phyloP scores from a whole-genome alignment of 2,888 invertebrate species.

The Drosophila paranaensis region DNA sequence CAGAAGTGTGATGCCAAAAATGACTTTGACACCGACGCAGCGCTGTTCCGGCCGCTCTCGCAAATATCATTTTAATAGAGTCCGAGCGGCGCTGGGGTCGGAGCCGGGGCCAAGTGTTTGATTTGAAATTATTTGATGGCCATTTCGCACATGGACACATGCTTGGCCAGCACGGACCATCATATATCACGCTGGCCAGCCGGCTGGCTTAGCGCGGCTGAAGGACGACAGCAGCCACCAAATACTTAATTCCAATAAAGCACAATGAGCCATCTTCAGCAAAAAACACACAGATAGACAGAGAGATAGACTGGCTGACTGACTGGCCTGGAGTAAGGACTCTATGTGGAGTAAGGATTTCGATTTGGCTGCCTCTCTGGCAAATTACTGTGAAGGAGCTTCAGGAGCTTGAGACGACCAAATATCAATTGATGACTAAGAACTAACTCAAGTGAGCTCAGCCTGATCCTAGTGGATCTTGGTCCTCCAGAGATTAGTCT shows the following conservation, averaged over 20 bases:
- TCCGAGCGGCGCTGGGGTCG: neutral
- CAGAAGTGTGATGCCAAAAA: slow-evolving; percentile 42
- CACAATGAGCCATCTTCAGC: neutral
- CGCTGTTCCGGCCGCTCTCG: slow-evolving; percentile 6
- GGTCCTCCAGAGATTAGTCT: too few species aligned
- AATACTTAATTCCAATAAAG: slow-evolving; percentile 9
- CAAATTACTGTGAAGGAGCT: too few species aligned
- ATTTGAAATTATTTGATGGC: slow-evolving; percentile 68
- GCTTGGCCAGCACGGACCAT: slow-evolving; percentile 1
- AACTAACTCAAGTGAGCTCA: too few species aligned
- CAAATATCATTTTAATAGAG: slow-evolving; percentile 68
- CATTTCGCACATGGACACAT: slow-evolving; percentile 9
- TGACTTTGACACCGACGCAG: slow-evolving; percentile 27
- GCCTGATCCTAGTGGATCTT: too few species aligned
- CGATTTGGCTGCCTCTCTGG: too few species aligned
- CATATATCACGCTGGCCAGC: slow-evolving; percentile 11
- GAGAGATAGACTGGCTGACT: too few species aligned
- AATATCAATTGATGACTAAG: too few species aligned
- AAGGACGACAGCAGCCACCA: slow-evolving; percentile 5
- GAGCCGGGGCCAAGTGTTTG: slow-evolving; percentile 52
- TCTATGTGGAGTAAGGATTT: too few species aligned
- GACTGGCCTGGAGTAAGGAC: too few species aligned
- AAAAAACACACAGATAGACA: too few species aligned
- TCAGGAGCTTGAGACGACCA: too few species aligned
- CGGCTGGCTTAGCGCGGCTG: slow-evolving; percentile 8